A percentile compares a stretch with the other conserved stretches of the same genome.
Conservation (phyloP, 2,888 invertebrate species). For the Rhamnusium bicolor region DNA sequence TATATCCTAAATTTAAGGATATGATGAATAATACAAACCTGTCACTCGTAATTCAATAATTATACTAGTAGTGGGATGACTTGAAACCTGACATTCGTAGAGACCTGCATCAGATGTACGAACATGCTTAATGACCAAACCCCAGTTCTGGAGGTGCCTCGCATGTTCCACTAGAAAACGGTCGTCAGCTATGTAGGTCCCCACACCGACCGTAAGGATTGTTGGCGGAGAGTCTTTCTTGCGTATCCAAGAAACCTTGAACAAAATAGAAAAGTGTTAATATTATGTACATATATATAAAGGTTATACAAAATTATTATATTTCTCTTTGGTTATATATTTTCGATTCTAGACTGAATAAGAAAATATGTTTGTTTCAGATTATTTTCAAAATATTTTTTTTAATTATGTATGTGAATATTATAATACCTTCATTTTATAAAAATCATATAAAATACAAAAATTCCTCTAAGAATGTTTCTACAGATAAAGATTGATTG, state of each 20-base stretch:
- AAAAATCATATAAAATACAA: too few relatives aligned
- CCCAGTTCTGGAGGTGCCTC: constrained; percentile 78
- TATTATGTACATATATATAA: not conserved
- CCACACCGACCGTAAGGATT: constrained; percentile 78
- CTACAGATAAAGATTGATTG: too few relatives aligned
- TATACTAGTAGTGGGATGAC: constrained; percentile 84
- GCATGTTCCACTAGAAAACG: constrained; percentile 78
- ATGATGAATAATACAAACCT: constrained; percentile 72
- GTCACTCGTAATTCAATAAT: constrained; percentile 82
- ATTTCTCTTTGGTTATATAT: too few relatives aligned
- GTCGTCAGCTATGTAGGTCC: constrained; percentile 79
- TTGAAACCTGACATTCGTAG: constrained; percentile 87
- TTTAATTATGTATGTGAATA: too few relatives aligned
- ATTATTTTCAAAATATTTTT: too few relatives aligned
- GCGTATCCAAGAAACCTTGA: constrained; percentile 80
- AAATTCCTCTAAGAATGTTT: too few relatives aligned
- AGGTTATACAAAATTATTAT: not conserved
- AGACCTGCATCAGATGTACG: constrained; percentile 80
- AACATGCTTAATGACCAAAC: constrained; percentile 79
- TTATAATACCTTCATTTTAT: too few relatives aligned
- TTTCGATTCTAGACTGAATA: too few relatives aligned
- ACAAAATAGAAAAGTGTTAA: constrained; percentile 40
- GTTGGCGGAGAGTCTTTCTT: constrained; percentile 75
- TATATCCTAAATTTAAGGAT: too few relatives aligned
- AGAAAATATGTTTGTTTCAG: too few relatives aligned